These are phyloP conservation scores for Trachelus iudaicus DNA, from an alignment of 2,888 invertebrate genomes.

Conservation along the genomic window DNA sequence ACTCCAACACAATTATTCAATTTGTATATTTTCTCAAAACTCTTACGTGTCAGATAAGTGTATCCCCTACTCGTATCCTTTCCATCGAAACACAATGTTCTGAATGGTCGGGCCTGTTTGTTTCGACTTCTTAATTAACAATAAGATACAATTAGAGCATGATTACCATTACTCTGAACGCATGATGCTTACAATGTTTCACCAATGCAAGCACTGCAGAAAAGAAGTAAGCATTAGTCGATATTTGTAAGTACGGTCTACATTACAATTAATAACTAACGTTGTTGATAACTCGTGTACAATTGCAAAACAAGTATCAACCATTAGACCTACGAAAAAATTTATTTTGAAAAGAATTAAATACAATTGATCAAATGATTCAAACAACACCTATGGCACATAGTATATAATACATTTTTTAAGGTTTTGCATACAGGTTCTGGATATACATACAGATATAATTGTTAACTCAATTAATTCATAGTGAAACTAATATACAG, in stretches of 20 bases:
- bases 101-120: slow-evolving; percentile 30
- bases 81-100: slow-evolving; percentile 12
- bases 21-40: slow-evolving; percentile 52
- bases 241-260: background rate
- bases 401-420: background rate
- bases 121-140: slow-evolving; percentile 35
- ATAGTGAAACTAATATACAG: background rate
- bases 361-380: background rate
- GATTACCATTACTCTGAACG: slow-evolving; percentile 32
- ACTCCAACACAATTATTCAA: background rate
- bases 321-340: too few species aligned
- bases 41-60: slow-evolving; percentile 63
- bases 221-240: slow-evolving; percentile 1
- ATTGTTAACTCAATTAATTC: background rate
- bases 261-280: background rate
- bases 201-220: slow-evolving; percentile 31
- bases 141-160: slow-evolving; percentile 28
- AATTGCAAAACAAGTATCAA: too few species aligned
- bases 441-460: slow-evolving; percentile 6
- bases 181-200: slow-evolving; percentile 33
- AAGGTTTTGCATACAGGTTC: slow-evolving; percentile 2
- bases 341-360: background rate
- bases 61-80: background rate
- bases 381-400: background rate
- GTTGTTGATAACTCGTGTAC: too few species aligned